Evolutionary conservation across 1,140 invertebrate genomes (phyloP), one percentile per base, ranked within the genome.

Genomic region (Pentalonia nigronervosa): DNA sequence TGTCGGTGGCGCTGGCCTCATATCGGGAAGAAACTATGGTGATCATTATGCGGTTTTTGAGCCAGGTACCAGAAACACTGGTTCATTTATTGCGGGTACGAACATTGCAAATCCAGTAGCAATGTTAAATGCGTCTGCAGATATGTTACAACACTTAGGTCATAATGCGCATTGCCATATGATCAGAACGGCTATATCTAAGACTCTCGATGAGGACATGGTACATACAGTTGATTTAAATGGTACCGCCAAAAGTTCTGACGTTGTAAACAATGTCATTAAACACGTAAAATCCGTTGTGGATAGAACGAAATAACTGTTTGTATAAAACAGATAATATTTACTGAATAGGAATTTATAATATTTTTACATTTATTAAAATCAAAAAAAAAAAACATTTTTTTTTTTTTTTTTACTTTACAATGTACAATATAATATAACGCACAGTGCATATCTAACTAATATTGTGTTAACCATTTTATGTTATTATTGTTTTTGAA

Each of bases 51-150:
- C 98, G 30, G 96, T 99, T 21, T 99, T 99, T 94, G 98, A 99
- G 94, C 98, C 98, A 30, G 98, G 98, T 56, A 99, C 98, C 56
- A 96, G 98, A 94, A 99, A 99, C 95, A 99, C 98, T 56, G 98
- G 98, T 91, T 98, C 98, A 56, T 96, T 97, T 2, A 98, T 99
- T 94, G 98, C 98, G 90, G 98, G 98, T 90, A 99, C 98, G 95
- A 99, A 99, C 95, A 97, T 99, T 89, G 99, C 99, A 1, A 99
- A 99, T 95, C 99, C 99, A 0, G 97, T 99, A 93, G 99, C 98
- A 0, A 99, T 99, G 97, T 95, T 99, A 93, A 98, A 98, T 95
- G 98, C 98, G 11, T 97, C 98, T 48, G 97, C 98, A 50, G 98
- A 99, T 95, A 97, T 99, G 97, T 96, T 99, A 94, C 97, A 98